phyloP scores from a whole-genome alignment of 2,888 invertebrate genomes.

The Mythimna impura region DNA sequence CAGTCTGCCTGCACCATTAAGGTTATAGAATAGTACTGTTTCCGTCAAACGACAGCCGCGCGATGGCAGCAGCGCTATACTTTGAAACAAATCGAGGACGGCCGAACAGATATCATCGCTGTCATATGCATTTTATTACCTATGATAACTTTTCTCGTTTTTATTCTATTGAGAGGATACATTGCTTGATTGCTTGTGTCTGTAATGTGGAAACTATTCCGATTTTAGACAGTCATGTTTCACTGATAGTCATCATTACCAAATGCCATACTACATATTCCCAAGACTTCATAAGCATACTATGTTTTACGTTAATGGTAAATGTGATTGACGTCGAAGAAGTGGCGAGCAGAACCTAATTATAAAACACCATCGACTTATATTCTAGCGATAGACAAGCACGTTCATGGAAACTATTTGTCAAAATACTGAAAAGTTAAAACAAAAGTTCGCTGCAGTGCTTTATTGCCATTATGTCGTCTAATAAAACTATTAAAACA shows the following conservation, averaged over 20 bases:
- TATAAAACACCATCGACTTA: not conserved
- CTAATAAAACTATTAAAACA: too few species aligned
- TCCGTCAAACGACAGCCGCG: slow-evolving; percentile 14
- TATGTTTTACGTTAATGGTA: not conserved
- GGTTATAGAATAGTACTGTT: slow-evolving; percentile 7
- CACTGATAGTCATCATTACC: not conserved
- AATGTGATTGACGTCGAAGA: not conserved
- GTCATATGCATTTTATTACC: not conserved
- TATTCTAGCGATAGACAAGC: too few species aligned
- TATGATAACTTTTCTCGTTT: not conserved
- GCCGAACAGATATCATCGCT: not conserved
- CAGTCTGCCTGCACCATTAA: slow-evolving; percentile 5
- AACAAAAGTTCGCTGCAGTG: too few species aligned
- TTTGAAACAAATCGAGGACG: slow-evolving; percentile 26
- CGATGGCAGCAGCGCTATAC: not conserved
- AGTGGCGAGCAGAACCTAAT: not conserved
- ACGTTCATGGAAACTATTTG: too few species aligned
- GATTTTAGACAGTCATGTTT: not conserved
- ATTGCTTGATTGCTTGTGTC: not conserved
- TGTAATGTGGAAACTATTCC: not conserved
- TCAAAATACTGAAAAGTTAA: too few species aligned
- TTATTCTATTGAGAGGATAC: not conserved
- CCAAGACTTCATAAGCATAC: too few species aligned
- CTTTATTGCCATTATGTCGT: too few species aligned
- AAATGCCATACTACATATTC: not conserved